phyloP scores from a whole-genome alignment of 2,888 invertebrate species.

The Metalampra italica region DNA sequence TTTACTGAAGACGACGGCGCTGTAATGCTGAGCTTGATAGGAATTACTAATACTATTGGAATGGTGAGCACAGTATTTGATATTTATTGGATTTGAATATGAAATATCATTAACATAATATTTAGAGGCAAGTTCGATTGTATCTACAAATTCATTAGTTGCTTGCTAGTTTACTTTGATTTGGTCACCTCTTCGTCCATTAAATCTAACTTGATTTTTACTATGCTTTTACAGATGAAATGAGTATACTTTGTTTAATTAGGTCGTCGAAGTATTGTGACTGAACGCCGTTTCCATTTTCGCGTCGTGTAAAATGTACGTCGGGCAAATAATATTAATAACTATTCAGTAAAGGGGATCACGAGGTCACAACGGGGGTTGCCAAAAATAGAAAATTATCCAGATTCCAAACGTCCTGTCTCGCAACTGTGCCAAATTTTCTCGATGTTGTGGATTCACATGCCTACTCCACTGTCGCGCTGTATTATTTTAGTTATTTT shows the following conservation, averaged over 20 bases:
- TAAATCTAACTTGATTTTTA: too few relatives aligned
- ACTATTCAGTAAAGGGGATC: background rate
- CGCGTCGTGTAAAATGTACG: too few relatives aligned
- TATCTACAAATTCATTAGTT: too few relatives aligned
- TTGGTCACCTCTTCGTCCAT: too few relatives aligned
- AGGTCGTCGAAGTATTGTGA: too few relatives aligned
- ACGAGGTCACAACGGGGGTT: slow-evolving; percentile 15
- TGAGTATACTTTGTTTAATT: too few relatives aligned
- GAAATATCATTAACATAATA: background rate
- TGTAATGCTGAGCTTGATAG: slow-evolving; percentile 90
- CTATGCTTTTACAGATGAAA: too few relatives aligned
- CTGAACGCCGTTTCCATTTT: too few relatives aligned
- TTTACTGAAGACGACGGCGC: slow-evolving; percentile 87
- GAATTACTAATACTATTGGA: slow-evolving; percentile 93
- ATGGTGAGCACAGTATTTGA: slow-evolving; percentile 79
- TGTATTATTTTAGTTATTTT: slow-evolving; percentile 8
- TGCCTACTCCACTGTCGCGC: slow-evolving; percentile 8
- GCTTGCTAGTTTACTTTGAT: too few relatives aligned
- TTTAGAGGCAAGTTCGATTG: too few relatives aligned
- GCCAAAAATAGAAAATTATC: slow-evolving; percentile 43
- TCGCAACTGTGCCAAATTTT: slow-evolving; percentile 50
- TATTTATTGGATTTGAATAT: background rate
- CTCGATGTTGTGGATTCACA: slow-evolving; percentile 17
- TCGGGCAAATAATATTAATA: background rate
- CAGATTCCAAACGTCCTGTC: slow-evolving; percentile 46